Conservation (phyloP, 1,140 invertebrate genomes). For the Idris sp. region DNA sequence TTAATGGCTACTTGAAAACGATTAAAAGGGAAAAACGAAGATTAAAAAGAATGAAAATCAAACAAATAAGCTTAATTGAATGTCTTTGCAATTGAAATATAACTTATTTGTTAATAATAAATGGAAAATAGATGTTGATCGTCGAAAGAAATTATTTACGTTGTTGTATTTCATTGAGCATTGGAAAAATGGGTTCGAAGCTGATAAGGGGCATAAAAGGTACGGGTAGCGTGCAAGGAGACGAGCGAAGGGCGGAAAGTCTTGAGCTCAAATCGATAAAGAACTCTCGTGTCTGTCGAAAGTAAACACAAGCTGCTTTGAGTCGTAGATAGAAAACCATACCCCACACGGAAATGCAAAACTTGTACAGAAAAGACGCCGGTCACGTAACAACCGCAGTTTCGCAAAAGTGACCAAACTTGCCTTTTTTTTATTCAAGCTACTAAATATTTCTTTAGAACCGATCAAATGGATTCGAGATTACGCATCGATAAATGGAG, state of each 20-base stretch:
- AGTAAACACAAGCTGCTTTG: conserved; percentile 52
- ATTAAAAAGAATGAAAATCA: no score
- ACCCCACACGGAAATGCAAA: conserved; percentile 40
- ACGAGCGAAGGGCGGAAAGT: conserved; percentile 41
- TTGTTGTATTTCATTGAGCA: conserved; percentile 40
- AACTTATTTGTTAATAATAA: no score
- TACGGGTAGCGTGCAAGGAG: conserved; percentile 26
- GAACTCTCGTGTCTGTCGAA: conserved; percentile 52
- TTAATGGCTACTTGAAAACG: not conserved
- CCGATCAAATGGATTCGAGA: conserved; percentile 32
- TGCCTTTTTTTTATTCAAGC: conserved; percentile 31
- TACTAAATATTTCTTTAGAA: conserved; percentile 46
- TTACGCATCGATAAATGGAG: conserved; percentile 15
- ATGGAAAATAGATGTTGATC: no score
- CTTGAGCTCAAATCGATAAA: conserved; percentile 51
- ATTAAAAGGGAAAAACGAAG: not conserved
- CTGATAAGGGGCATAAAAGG: not conserved
- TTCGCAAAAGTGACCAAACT: conserved; percentile 28
- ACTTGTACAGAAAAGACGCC: conserved; percentile 41
- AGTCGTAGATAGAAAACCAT: conserved; percentile 42
- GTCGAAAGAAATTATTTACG: conserved; percentile 18
- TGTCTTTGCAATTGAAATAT: conserved; percentile 3
- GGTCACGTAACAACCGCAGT: conserved; percentile 54
- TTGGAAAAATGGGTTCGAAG: no score
- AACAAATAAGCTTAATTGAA: conserved; percentile 7